Percentiles rank a stretch among this genome's conserved stretches.
These are phyloP conservation scores for Strix uralensis DNA, from an alignment of 2,113 vertebrate species.

Conservation along the genomic window DNA sequence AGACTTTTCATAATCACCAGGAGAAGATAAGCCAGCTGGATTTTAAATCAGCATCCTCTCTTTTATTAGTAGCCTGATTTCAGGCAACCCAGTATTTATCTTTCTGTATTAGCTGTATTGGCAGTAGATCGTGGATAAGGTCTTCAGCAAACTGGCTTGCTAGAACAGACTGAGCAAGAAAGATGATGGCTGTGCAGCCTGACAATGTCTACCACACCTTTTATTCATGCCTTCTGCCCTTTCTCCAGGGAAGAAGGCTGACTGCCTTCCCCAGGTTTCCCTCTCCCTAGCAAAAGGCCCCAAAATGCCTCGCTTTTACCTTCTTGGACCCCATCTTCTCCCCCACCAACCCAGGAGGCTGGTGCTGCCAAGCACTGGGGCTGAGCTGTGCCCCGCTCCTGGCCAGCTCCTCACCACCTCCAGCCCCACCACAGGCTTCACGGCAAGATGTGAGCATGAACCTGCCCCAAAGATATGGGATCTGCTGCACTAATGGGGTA, in stretches of 20 bases:
- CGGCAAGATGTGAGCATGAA: not conserved
- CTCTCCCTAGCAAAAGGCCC: not conserved
- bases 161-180: not conserved
- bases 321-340: not conserved
- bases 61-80: not conserved
- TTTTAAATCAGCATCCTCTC: not conserved
- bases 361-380: not conserved
- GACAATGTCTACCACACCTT: not conserved
- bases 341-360: not conserved
- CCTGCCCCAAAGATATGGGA: not conserved
- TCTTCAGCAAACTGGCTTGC: not conserved
- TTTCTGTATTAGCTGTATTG: not conserved
- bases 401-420: not conserved
- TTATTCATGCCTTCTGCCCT: not conserved
- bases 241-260: not conserved
- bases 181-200: not conserved
- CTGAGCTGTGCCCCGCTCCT: not conserved
- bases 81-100: not conserved
- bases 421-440: not conserved
- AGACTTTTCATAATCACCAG: not conserved
- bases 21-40: not conserved
- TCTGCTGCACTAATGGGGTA: not conserved
- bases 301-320: rapidly evolving
- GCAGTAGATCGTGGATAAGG: not conserved
- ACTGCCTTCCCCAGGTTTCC: not conserved